Conservation (phyloP, 2,113 vertebrate genomes). For the Heterotis niloticus region DNA sequence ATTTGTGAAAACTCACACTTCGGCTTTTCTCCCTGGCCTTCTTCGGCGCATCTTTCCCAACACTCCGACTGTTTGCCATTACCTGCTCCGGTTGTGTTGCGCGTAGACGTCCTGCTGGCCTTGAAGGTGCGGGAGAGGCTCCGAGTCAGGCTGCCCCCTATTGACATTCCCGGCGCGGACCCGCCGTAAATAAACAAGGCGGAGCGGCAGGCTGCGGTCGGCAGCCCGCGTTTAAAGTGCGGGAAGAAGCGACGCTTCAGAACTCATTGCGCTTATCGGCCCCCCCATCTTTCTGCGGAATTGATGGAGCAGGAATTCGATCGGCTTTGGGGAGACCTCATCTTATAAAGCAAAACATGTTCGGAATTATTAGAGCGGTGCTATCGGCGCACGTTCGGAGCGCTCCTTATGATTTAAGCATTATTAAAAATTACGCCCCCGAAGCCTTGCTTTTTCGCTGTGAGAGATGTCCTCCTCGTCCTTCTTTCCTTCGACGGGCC, state of each 20-base stretch:
- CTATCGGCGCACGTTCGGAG: slow-evolving; percentile 16
- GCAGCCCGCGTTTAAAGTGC: slow-evolving; percentile 11
- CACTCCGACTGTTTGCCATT: not conserved
- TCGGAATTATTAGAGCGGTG: slow-evolving; percentile 23
- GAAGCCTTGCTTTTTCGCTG: slow-evolving; percentile 3
- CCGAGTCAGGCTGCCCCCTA: slow-evolving; percentile 31
- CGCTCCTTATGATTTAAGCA: slow-evolving; percentile 1
- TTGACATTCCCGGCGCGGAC: slow-evolving; percentile 37
- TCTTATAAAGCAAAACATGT: slow-evolving; percentile 17
- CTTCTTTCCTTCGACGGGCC: not conserved
- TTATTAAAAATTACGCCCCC: slow-evolving; percentile 1
- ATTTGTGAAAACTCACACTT: too few relatives aligned
- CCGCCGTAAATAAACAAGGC: slow-evolving; percentile 29
- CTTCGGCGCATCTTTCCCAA: too few relatives aligned
- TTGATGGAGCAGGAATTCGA: slow-evolving; percentile 20
- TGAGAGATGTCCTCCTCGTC: not conserved
- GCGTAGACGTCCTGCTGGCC: slow-evolving; percentile 23
- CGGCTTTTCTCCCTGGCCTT: not conserved
- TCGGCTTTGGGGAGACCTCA: slow-evolving; percentile 11
- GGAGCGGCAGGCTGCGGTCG: not conserved
- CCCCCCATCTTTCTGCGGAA: slow-evolving; percentile 16
- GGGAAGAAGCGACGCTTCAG: slow-evolving; percentile 11
- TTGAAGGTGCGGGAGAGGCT: slow-evolving; percentile 33
- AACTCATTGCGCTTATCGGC: slow-evolving; percentile 28
- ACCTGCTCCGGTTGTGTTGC: not conserved